Base-by-base conservation (phyloP, 2,888 invertebrate genomes). In the Cheilosia grossa region DNA sequence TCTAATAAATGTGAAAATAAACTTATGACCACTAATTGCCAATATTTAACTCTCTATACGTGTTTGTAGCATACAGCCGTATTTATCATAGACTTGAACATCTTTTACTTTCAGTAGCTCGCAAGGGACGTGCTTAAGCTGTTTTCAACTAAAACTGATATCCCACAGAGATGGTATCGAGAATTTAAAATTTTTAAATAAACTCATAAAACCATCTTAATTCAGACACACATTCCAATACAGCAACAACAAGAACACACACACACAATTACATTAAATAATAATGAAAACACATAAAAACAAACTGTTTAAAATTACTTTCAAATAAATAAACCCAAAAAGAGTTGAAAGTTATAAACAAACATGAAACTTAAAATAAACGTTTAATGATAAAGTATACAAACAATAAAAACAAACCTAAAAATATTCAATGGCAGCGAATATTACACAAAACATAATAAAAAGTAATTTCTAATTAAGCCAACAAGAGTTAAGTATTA, bases 51-150 rank as follows among this genome's bases (percentile, higher is more conserved):
- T 37, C 3, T 13, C 1, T 37, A 10, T 37, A 10, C 1, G 37
- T 10, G 13, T 13, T 37, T 37, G 10, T 4, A 37, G 4, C 37
- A 13, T 2, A 37, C 13, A 37, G 4, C 37, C 3, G 10, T 0
- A 4, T 37, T 37, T 37, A 37, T 37, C 4, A 37, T 37, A 13
- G 13, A 13, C 1, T 9, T 37, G 37, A 13, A 37, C 13, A 37
- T 37, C 37, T 81, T 30, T 54, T 64, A 61, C 70, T 89, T 89
- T 7, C 87, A 92, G 91, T 89, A 86, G 90, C 90, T 87, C 92
- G 91, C 87, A 92, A 92, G 89, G 91, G 91, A 87, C 91, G 91
- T 74, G 92, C 91, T 88, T 92, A 92, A 91, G 87, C 88, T 82
- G 75, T 78, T 78, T 72, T 67, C 72, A 77, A 88, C 88, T 75